These are phyloP conservation scores for Cebidichthys violaceus DNA, from an alignment of 2,113 vertebrate genomes.

Conservation along the genomic window DNA sequence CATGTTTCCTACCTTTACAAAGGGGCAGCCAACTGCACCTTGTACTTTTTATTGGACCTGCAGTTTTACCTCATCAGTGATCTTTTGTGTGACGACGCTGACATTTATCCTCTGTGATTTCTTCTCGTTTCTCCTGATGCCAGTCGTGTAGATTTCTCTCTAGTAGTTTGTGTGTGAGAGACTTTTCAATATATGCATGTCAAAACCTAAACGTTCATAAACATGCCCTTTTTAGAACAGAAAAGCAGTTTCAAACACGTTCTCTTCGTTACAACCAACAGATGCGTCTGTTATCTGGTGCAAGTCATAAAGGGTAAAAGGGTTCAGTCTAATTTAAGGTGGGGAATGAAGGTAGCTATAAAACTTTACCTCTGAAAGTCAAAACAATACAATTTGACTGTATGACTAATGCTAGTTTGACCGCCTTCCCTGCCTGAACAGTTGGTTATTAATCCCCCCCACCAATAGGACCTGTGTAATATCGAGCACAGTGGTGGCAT, in stretches of 20 bases:
- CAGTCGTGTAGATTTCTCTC: constrained; percentile 60
- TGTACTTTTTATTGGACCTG: constrained; percentile 81
- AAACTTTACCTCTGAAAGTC: constrained; percentile 76
- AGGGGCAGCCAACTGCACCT: constrained; percentile 73
- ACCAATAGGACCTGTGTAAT: constrained; percentile 77
- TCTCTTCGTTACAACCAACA: constrained; percentile 55
- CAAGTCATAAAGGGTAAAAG: constrained; percentile 48
- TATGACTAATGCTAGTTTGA: constrained; percentile 71
- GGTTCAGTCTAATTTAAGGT: constrained; percentile 45
- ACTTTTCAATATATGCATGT: constrained; percentile 66
- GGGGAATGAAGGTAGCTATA: constrained; percentile 72
- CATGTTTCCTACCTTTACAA: constrained; percentile 71
- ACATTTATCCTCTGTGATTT: constrained; percentile 71
- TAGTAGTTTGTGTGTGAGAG: constrained; percentile 41
- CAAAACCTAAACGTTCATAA: constrained; percentile 61
- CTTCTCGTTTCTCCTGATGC: constrained; percentile 56
- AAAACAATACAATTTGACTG: constrained; percentile 68
- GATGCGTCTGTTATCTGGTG: constrained; percentile 59
- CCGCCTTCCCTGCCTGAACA: constrained; percentile 67
- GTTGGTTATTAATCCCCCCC: constrained; percentile 57
- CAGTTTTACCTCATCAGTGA: constrained; percentile 81
- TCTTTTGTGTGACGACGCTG: constrained; percentile 67
- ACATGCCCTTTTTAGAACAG: constrained; percentile 13
- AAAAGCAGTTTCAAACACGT: constrained; percentile 38
- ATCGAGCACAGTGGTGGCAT: constrained; percentile 77